These are phyloP conservation scores for Spea hammondii DNA, from an alignment of 2,797 vertebrate genomes.

Conservation along the genomic window DNA sequence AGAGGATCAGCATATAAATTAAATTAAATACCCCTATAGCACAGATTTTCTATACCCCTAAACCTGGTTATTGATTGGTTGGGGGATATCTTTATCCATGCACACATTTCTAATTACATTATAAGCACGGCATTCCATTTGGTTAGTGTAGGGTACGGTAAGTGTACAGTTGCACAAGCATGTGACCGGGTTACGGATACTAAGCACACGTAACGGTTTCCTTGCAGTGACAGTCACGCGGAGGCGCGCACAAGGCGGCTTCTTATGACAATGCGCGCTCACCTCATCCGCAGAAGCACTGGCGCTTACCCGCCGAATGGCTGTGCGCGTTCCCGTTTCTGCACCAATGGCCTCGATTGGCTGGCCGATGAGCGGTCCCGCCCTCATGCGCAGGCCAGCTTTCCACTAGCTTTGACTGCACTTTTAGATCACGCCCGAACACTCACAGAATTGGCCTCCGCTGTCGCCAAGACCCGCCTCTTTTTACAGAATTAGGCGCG, in stretches of 20 bases:
- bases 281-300: slow-evolving; percentile 9
- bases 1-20: no score
- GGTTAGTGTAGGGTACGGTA: no score
- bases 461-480: not conserved
- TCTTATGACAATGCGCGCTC: slow-evolving; percentile 10
- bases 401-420: slow-evolving; percentile 23
- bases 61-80: no score
- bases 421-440: not conserved
- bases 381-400: slow-evolving; percentile 45
- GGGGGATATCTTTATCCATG: no score
- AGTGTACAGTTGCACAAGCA: not conserved
- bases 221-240: not conserved
- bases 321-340: slow-evolving; percentile 18
- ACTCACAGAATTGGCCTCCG: not conserved
- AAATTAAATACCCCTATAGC: no score
- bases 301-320: not conserved
- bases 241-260: not conserved
- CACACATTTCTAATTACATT: no score
- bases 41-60: no score
- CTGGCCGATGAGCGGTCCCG: not conserved
- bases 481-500: not conserved
- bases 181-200: slow-evolving; percentile 29
- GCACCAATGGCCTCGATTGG: slow-evolving; percentile 34
- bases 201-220: not conserved
- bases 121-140: no score